These are phyloP conservation scores for Phaethornis superciliosus DNA, from an alignment of 2,113 vertebrate species.

Conservation along the genomic window DNA sequence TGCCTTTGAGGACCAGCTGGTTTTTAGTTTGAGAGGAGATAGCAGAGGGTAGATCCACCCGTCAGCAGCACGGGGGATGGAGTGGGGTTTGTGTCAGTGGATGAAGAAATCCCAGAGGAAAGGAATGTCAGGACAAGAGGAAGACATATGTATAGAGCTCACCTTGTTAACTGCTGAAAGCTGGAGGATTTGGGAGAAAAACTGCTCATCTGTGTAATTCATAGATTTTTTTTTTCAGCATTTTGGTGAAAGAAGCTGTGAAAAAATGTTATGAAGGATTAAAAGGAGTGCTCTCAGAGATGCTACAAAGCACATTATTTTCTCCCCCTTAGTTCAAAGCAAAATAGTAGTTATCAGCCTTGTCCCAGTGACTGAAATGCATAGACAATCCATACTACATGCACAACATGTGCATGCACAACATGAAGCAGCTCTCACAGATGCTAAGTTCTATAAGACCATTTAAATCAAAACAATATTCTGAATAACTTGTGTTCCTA, in stretches of 20 bases:
- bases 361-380: neutral
- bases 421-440: neutral
- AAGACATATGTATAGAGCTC: neutral
- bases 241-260: neutral
- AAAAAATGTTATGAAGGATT: neutral
- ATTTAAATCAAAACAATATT: neutral
- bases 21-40: neutral
- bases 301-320: neutral
- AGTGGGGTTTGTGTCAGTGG: neutral
- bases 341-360: neutral
- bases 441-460: neutral
- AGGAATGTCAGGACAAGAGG: neutral
- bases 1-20: neutral
- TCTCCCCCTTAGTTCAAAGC: neutral
- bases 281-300: neutral
- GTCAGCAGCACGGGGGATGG: neutral
- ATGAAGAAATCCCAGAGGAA: neutral
- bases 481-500: neutral
- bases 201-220: neutral
- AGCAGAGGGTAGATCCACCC: neutral
- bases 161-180: neutral
- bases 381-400: neutral
- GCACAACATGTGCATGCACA: neutral
- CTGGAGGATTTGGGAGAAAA: neutral
- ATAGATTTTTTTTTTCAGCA: neutral